Base-by-base conservation (phyloP, 2,888 invertebrate genomes). In the Spodoptera exigua region DNA sequence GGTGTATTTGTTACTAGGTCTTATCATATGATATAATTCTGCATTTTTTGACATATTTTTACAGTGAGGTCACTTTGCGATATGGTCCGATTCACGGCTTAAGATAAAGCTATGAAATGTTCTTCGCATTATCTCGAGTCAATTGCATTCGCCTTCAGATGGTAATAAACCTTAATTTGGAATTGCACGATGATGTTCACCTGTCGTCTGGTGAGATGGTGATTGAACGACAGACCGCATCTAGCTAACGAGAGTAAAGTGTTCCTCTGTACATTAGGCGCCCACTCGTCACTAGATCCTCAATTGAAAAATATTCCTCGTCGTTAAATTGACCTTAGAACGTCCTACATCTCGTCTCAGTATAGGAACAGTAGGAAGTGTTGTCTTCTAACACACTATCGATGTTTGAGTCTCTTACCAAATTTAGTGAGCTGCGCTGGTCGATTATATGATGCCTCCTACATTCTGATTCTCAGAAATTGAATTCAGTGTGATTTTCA, bases 221-320 rank as follows among this genome's bases (percentile, higher is more conserved):
- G 70, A 76, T 71, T 76, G 83, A 87, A 81, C 81, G 86, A 89
- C 88, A 84, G 84, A 84, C 82, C 82, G 74, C 70, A 76, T 79
- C 75, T 76, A 56, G 63, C 63, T 84, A 86, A 87, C 82, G 69
- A 84, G 81, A 85, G 85, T 83, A 85, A 89, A 91, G 82, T 87
- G 83, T 73, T 77, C 71, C 70, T 68, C 60, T 62, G 78, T 64
- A 74, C 73, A 83, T 84, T 83, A 81, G 71, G 76, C 90, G 89
- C 91, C 91, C 91, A 92, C 92, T 78, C 82, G 76, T 78, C 61
- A 62, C 68, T 76, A 75, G 76, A 76, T 82, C 77, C 78, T 89
- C 88, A 93, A 93, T 93, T 92, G 91, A 88, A 88, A 85, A 86
- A 87, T 87, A 79, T 84, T 86, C 80, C 79, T 82, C 79, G 71